Evolutionary conservation across 2,113 vertebrate species (phyloP), one percentile per base, ranked within the genome.

Genomic region (Lutjanus erythropterus): DNA sequence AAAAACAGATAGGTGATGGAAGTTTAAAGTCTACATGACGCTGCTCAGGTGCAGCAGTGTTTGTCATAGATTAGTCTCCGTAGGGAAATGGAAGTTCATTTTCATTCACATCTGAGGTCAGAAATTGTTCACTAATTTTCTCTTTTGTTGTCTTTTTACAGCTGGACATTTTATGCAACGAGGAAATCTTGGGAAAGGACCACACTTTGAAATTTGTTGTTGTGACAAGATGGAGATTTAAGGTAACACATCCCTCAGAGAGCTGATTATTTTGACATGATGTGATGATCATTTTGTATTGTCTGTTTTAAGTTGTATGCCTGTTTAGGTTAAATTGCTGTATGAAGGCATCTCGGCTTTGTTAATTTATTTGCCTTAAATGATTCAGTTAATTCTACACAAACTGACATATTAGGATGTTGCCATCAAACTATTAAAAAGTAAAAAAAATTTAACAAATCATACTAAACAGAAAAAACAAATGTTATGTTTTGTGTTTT

Each of bases 141-240:
- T 18, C 4, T 55, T 42, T 25, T 78, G 18, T 85, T 41, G 6
- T 88, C 88, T 84, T 66, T 91, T 81, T 29, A 67, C 92, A 99
- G 98, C 96, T 99, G 96, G 98, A 99, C 90, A 99, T 99, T 94
- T 97, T 99, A 97, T 99, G 98, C 97, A 99, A 99, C 53, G 98
- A 99, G 94, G 98, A 99, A 91, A 99, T 99, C 89, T 93, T 99
- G 91, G 98, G 98, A 84, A 99, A 99, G 93, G 98, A 99, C 93
- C 98, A 99, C 90, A 99, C 98, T 0, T 96, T 99, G 93, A 99
- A 99, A 91, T 99, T 99, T 88, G 98, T 99, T 91, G 98, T 99
- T 60, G 98, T 99, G 93, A 99, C 98, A 11, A 96, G 98, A 94
- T 99, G 98, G 98, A 98, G 98, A 96, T 99, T 99, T 96, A 99